phyloP scores from a whole-genome alignment of 2,888 invertebrate genomes.

The Mimachlamys varia region DNA sequence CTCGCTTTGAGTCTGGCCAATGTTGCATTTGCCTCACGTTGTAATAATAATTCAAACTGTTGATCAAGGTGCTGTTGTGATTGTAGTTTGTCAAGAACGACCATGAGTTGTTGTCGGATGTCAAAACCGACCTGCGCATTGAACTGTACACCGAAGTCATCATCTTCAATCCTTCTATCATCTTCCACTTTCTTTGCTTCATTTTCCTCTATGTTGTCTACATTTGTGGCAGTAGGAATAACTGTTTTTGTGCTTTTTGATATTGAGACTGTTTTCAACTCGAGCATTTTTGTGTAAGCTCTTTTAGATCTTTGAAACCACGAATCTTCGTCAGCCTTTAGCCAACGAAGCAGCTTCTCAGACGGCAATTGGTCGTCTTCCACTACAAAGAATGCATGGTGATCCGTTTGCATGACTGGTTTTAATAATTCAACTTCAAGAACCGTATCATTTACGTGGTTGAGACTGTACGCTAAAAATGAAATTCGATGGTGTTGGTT shows the following conservation, averaged over 20 bases:
- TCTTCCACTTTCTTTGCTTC: slow-evolving; percentile 31
- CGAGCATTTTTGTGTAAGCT: slow-evolving; percentile 16
- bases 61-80: not conserved
- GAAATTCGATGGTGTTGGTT: not conserved
- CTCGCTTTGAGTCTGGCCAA: not conserved
- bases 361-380: not conserved
- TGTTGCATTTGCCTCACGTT: not conserved
- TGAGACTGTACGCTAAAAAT: not conserved
- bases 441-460: not conserved
- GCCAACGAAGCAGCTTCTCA: not conserved
- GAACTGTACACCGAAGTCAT: slow-evolving; percentile 14
- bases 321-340: slow-evolving; percentile 19
- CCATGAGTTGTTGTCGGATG: not conserved
- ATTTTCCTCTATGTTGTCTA: not conserved
- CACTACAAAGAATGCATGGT: not conserved
- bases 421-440: not conserved
- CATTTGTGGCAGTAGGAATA: not conserved
- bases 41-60: slow-evolving; percentile 26
- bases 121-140: slow-evolving; percentile 9
- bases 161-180: slow-evolving; percentile 41
- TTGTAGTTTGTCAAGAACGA: not conserved
- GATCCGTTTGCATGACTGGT: not conserved
- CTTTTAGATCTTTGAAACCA: not conserved
- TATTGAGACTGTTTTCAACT: not conserved
- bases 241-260: not conserved